These are phyloP conservation scores for Agrotis segetum DNA, from an alignment of 2,888 invertebrate species.

Conservation along the genomic window DNA sequence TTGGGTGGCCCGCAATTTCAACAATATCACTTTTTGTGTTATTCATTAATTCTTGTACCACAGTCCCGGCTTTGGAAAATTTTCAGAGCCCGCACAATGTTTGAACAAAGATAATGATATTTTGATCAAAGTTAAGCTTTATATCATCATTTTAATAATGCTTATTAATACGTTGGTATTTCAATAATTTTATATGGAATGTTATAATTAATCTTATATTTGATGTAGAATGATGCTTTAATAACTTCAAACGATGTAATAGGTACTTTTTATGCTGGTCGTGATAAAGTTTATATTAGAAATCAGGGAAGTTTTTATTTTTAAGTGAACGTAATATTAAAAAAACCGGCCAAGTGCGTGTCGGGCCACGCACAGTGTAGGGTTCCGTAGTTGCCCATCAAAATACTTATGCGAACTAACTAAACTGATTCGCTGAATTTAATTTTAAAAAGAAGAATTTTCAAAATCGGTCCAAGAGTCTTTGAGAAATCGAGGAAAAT, in stretches of 20 bases:
- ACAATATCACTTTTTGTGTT: not conserved
- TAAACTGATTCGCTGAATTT: no score
- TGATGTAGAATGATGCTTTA: conserved; percentile 21
- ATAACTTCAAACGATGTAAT: conserved; percentile 12
- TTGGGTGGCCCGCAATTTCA: not conserved
- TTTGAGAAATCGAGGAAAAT: no score
- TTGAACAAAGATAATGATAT: conserved; percentile 48
- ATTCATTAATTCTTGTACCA: conserved; percentile 15
- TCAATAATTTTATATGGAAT: conserved; percentile 40
- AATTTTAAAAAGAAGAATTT: no score
- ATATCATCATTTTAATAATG: conserved; percentile 49
- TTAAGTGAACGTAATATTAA: no score
- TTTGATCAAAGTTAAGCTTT: conserved; percentile 50
- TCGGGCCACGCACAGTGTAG: no score
- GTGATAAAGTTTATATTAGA: conserved; percentile 14
- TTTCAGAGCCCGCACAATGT: conserved; percentile 28
- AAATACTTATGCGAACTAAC: no score
- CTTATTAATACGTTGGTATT: conserved; percentile 37
- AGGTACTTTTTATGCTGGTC: not conserved
- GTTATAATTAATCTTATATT: conserved; percentile 46
- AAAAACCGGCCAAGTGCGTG: no score
- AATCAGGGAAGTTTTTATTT: no score
- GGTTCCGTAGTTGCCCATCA: no score
- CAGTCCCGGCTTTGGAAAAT: conserved; percentile 18
- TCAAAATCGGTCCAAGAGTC: no score